phyloP scores from a whole-genome alignment of 2,888 invertebrate genomes.

The Dromius quadrimaculatus region DNA sequence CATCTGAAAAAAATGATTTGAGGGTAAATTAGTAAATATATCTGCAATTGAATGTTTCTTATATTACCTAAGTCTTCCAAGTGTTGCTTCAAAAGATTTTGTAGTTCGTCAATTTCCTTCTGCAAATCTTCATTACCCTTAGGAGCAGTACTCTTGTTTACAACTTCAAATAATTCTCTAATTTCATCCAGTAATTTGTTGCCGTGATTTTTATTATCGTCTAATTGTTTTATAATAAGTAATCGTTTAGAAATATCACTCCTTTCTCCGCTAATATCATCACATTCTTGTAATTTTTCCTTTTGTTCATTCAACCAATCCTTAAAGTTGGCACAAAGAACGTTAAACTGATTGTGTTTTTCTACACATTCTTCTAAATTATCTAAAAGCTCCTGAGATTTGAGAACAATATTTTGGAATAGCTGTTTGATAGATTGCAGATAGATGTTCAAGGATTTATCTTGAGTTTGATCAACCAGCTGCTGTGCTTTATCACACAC shows the following conservation, averaged over 20 bases:
- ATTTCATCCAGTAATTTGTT: slow-evolving; percentile 76
- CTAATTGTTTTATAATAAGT: slow-evolving; percentile 74
- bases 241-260: slow-evolving; percentile 82
- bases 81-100: slow-evolving; percentile 76
- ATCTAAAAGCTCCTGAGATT: slow-evolving; percentile 86
- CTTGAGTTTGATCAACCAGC: slow-evolving; percentile 90
- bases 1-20: slow-evolving; percentile 64
- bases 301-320: slow-evolving; percentile 86
- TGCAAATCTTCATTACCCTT: slow-evolving; percentile 81
- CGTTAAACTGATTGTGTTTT: slow-evolving; percentile 85
- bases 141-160: slow-evolving; percentile 84
- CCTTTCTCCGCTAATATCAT: slow-evolving; percentile 88
- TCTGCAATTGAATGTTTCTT: neutral
- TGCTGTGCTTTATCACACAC: slow-evolving; percentile 94
- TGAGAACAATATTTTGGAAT: slow-evolving; percentile 87
- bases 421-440: slow-evolving; percentile 89
- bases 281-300: slow-evolving; percentile 83
- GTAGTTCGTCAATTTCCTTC: slow-evolving; percentile 79
- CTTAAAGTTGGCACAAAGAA: slow-evolving; percentile 79
- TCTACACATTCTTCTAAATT: slow-evolving; percentile 89
- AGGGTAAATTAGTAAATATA: slow-evolving; percentile 3
- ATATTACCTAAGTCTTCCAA: slow-evolving; percentile 72
- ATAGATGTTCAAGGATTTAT: slow-evolving; percentile 87
- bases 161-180: slow-evolving; percentile 74
- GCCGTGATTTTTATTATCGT: slow-evolving; percentile 76